phyloP scores from a whole-genome alignment of 2,113 vertebrate species.

The Paracanthobrama guichenoti region DNA sequence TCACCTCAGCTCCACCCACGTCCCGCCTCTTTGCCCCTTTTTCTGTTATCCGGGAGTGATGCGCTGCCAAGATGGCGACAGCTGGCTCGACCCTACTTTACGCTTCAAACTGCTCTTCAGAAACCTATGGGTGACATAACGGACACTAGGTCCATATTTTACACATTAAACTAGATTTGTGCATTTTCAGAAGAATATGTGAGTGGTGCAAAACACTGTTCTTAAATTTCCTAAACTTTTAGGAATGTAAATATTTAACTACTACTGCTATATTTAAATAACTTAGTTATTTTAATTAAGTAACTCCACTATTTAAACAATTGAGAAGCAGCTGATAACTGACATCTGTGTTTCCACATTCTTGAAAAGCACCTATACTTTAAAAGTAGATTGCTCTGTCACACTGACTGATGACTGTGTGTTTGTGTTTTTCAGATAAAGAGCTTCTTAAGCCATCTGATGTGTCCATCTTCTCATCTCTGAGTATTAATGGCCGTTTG shows the following conservation, averaged over 20 bases:
- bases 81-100: too few relatives aligned
- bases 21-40: too few relatives aligned
- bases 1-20: too few relatives aligned
- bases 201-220: neutral
- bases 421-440: slow-evolving; percentile 81
- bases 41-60: too few relatives aligned
- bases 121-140: too few relatives aligned
- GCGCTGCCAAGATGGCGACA: too few relatives aligned
- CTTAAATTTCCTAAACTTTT: neutral
- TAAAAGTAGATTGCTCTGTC: neutral
- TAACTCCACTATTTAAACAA: neutral
- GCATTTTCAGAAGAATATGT: neutral
- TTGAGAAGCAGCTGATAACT: neutral
- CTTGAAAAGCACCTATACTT: too few relatives aligned
- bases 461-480: slow-evolving; percentile 93
- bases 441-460: slow-evolving; percentile 90
- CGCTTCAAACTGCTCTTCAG: too few relatives aligned
- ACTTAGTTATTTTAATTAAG: neutral
- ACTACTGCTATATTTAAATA: too few relatives aligned
- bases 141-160: neutral
- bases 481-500: slow-evolving; percentile 90
- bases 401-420: neutral
- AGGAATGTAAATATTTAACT: neutral
- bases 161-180: neutral
- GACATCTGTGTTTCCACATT: neutral